phyloP scores from a whole-genome alignment of 2,888 invertebrate species.

The Mesochorus sp. region DNA sequence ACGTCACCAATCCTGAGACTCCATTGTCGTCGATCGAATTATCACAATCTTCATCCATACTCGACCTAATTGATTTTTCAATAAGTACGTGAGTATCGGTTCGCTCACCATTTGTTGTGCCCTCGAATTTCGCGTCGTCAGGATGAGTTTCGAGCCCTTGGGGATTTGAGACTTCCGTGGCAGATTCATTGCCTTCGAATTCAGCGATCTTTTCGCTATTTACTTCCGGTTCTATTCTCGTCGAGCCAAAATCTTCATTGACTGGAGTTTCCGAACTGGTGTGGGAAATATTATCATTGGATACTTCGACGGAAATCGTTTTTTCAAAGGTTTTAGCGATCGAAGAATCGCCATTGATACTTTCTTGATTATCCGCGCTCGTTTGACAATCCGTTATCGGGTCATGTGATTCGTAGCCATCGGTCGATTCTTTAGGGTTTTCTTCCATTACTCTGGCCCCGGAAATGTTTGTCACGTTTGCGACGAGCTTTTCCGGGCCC shows the following conservation, averaged over 20 bases:
- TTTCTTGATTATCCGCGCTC: conserved; percentile 20
- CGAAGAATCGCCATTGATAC: background rate
- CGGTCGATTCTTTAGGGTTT: conserved; percentile 65
- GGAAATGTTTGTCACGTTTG: conserved; percentile 63
- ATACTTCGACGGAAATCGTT: background rate
- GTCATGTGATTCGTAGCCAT: background rate
- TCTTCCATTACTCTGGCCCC: conserved; percentile 66
- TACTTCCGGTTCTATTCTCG: background rate
- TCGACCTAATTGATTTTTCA: background rate
- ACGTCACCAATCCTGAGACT: background rate
- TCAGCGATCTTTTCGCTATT: background rate
- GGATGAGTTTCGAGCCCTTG: background rate
- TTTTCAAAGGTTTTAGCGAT: background rate
- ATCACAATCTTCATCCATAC: background rate
- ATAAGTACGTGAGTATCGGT: background rate
- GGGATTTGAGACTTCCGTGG: background rate
- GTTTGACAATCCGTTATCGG: background rate
- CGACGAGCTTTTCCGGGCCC: conserved; percentile 65
- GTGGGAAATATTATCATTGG: background rate
- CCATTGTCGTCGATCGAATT: conserved; percentile 19
- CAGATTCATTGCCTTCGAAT: background rate
- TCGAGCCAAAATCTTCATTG: conserved; percentile 1
- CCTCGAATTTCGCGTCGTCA: background rate
- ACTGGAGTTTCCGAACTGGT: background rate
- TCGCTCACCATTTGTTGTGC: background rate